Evolutionary conservation across 2,888 invertebrate species (phyloP).

Genomic region (Drosophila differens): DNA sequence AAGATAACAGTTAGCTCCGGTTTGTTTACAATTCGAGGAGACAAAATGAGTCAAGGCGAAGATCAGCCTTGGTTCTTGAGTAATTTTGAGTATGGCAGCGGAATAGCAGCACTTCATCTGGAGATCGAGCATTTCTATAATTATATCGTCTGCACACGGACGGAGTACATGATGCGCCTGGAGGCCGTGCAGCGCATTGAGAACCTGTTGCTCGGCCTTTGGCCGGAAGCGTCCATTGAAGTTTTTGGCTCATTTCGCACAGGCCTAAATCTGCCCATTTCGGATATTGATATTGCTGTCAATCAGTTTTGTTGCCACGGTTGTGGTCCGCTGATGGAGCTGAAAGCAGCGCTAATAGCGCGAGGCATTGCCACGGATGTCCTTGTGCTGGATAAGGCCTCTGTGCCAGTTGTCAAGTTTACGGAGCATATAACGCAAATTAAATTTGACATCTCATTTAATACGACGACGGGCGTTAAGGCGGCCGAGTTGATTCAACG

Average conservation of each 20-base stretch:
- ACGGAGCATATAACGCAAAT: conserved; percentile 60
- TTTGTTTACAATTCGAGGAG: neutral
- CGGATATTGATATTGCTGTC: conserved; percentile 66
- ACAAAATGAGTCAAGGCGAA: conserved; percentile 36
- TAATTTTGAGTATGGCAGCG: conserved; percentile 55
- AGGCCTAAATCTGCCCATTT: conserved; percentile 59
- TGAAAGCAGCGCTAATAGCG: conserved; percentile 43
- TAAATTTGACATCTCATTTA: conserved; percentile 69
- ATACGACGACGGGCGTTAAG: conserved; percentile 59
- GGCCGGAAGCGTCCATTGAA: conserved; percentile 58
- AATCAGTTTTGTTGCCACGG: conserved; percentile 29
- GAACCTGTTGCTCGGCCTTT: conserved; percentile 41
- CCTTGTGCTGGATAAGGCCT: conserved; percentile 60
- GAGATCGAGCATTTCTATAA: conserved; percentile 69
- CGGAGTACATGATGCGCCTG: conserved; percentile 51
- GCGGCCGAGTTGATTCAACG: conserved; percentile 58
- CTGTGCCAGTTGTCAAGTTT: conserved; percentile 70
- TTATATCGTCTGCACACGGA: conserved; percentile 55
- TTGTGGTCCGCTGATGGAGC: conserved; percentile 36
- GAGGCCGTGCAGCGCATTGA: conserved; percentile 57
- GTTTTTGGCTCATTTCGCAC: conserved; percentile 68
- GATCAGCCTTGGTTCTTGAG: conserved; percentile 50
- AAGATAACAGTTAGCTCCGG: neutral
- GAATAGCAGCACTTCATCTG: conserved; percentile 48
- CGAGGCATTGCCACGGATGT: conserved; percentile 47